phyloP scores from a whole-genome alignment of 2,113 vertebrate genomes.

The Onychorhynchus coronatus region DNA sequence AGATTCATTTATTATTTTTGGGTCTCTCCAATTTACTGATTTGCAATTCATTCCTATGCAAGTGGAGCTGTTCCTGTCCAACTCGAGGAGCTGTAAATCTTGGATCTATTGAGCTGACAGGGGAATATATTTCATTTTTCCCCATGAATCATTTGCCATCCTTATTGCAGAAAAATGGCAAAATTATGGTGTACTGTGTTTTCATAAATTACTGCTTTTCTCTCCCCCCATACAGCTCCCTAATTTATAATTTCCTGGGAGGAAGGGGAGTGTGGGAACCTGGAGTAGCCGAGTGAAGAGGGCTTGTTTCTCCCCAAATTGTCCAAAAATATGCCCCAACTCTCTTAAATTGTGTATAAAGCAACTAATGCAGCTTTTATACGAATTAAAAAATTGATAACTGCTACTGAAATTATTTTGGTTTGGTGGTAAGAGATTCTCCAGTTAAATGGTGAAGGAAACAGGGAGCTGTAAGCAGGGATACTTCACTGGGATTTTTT shows the following conservation, averaged over 20 bases:
- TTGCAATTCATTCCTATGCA: conserved; percentile 77
- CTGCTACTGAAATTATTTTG: not conserved
- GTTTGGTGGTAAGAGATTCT: not conserved
- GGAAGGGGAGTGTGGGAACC: conserved; percentile 35
- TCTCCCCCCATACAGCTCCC: not conserved
- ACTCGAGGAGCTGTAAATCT: conserved; percentile 82
- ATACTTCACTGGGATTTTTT: not conserved
- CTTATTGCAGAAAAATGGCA: conserved; percentile 82
- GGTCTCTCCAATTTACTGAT: conserved; percentile 73
- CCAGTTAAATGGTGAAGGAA: not conserved
- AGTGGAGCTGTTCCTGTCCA: conserved; percentile 71
- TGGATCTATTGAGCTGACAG: conserved; percentile 76
- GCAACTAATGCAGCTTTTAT: not conserved
- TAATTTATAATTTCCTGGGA: conserved; percentile 60
- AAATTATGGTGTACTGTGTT: conserved; percentile 79
- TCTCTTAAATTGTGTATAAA: not conserved
- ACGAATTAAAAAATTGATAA: not conserved
- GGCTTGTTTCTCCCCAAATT: not conserved
- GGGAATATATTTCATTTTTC: conserved; percentile 79
- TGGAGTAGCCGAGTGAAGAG: not conserved
- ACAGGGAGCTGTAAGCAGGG: not conserved
- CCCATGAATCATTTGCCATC: conserved; percentile 80
- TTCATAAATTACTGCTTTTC: conserved; percentile 77
- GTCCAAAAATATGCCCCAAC: not conserved
- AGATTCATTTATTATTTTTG: conserved; percentile 34